phyloP scores from a whole-genome alignment of 2,888 invertebrate species.

The Cordilura impudica region DNA sequence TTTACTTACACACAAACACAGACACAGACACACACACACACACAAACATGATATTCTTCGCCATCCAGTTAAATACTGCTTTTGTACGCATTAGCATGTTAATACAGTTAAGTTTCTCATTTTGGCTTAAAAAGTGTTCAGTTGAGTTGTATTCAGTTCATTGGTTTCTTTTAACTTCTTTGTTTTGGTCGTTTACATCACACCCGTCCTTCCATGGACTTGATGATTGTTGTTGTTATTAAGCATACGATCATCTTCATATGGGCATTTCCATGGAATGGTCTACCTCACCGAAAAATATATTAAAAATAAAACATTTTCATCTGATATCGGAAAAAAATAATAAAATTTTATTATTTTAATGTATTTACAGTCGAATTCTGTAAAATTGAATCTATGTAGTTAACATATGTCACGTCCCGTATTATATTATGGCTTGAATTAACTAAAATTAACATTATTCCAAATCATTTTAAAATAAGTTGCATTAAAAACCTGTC shows the following conservation, averaged over 20 bases:
- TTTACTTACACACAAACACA: neutral
- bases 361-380: too few relatives aligned
- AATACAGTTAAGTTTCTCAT: conserved; percentile 45
- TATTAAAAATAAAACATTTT: too few relatives aligned
- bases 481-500: too few relatives aligned
- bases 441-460: too few relatives aligned
- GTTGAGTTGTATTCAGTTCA: conserved; percentile 31
- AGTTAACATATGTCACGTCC: too few relatives aligned
- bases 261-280: conserved; percentile 1
- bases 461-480: too few relatives aligned
- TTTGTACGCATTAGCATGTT: conserved; percentile 12
- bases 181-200: neutral
- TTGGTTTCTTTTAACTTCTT: neutral
- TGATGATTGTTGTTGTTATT: neutral
- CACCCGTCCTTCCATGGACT: neutral
- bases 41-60: neutral
- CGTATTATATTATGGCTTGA: too few relatives aligned
- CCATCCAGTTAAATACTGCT: neutral
- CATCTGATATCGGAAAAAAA: too few relatives aligned
- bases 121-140: conserved; percentile 4
- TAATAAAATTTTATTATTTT: too few relatives aligned
- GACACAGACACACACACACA: too few relatives aligned
- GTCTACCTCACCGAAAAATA: too few relatives aligned
- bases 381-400: too few relatives aligned
- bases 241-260: conserved; percentile 25